phyloP scores from a whole-genome alignment of 2,797 vertebrate genomes.

The Lophura swinhoii region DNA sequence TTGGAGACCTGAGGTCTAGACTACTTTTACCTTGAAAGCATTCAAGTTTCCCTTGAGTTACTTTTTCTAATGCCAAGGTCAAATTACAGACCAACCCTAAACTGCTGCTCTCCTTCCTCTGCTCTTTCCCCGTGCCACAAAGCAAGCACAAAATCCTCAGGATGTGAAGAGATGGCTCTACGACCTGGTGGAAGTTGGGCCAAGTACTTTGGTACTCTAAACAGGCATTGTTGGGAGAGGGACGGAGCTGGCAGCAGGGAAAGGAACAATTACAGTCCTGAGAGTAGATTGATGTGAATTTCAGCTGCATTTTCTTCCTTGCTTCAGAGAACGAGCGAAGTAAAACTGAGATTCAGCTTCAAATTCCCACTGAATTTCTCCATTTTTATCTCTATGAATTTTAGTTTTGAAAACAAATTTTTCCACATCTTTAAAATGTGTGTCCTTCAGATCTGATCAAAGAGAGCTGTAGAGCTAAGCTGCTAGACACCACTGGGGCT shows the following conservation, averaged over 20 bases:
- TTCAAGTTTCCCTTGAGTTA: not conserved
- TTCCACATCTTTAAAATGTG: not conserved
- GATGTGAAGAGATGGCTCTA: not conserved
- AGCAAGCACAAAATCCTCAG: not conserved
- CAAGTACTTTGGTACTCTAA: not conserved
- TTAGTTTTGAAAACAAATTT: not conserved
- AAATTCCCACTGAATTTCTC: not conserved
- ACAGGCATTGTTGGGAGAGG: not conserved
- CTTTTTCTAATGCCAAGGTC: not conserved
- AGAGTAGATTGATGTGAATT: rapidly evolving
- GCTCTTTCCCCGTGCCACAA: not conserved
- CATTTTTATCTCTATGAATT: not conserved
- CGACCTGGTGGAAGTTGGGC: not conserved
- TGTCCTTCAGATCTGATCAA: not conserved
- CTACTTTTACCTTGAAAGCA: not conserved
- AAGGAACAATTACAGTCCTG: not conserved
- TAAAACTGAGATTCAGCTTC: not conserved
- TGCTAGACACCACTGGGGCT: not conserved
- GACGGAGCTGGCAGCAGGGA: not conserved
- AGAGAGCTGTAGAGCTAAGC: not conserved
- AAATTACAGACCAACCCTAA: not conserved
- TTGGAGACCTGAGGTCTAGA: not conserved
- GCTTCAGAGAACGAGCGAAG: not conserved
- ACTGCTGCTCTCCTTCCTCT: not conserved
- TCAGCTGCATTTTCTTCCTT: not conserved